Conservation (phyloP, 2,113 vertebrate species). For the Phycodurus eques region DNA sequence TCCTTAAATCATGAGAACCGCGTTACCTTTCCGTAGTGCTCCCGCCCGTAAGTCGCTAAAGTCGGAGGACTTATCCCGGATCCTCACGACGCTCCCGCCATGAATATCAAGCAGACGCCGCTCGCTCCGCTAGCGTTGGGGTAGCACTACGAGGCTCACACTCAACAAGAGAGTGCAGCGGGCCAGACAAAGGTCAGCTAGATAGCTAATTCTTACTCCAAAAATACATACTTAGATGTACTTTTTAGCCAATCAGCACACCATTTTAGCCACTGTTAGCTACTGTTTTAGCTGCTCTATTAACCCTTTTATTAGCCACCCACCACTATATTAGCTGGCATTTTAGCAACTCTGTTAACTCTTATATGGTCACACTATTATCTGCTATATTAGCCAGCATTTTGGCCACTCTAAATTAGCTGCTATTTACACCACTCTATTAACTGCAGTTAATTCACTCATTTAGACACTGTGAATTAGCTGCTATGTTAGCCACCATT, state of each 20-base stretch:
- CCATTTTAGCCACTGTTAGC: not conserved
- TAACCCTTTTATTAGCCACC: no score
- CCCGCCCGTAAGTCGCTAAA: conserved; percentile 7
- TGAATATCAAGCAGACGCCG: conserved; percentile 5
- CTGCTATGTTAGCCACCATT: no score
- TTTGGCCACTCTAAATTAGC: not conserved
- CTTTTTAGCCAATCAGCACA: not conserved
- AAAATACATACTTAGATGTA: not conserved
- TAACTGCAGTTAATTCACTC: no score
- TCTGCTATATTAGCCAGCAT: not conserved
- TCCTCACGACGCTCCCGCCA: not conserved
- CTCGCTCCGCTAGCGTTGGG: not conserved
- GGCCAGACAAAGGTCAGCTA: not conserved
- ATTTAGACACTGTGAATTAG: not conserved
- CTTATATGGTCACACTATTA: not conserved
- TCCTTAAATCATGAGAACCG: conserved; percentile 7
- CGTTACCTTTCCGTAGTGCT: conserved; percentile 8
- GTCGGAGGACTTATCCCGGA: conserved; percentile 6
- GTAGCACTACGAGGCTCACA: not conserved
- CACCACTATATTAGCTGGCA: no score
- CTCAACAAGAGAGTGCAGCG: not conserved
- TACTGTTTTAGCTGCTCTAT: not conserved
- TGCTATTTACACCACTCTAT: no score
- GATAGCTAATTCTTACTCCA: not conserved
- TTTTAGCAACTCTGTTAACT: not conserved